Evolutionary conservation across 1,140 invertebrate species (phyloP), one percentile per base, ranked within the genome.

Genomic region (Heliothis subflexa): DNA sequence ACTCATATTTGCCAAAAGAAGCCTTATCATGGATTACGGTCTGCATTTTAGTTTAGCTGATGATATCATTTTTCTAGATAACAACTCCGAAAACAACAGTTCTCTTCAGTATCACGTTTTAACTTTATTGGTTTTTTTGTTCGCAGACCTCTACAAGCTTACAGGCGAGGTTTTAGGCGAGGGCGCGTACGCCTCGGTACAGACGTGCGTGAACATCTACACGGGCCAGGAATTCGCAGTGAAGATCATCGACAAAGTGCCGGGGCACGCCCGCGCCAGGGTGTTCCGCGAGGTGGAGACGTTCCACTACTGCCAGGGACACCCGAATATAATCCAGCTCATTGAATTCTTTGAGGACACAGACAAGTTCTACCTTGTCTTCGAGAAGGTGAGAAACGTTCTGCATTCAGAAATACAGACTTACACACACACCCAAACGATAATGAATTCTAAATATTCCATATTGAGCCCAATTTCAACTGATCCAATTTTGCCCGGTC

Each of bases 241-340:
- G 74, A 99, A 99, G 96, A 98, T 99, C 83, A 99, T 99, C 90
- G 98, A 99, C 93, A 99, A 99, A 93, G 97, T 98, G 83, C 98
- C 98, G 64, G 98, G 98, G 70, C 98, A 99, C 95, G 98, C 98
- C 83, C 96, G 99, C 81, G 97, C 97, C 85, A 96, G 99, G 86
- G 99, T 99, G 55, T 99, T 99, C 96, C 98, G 98, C 80, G 99
- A 99, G 95, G 98, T 99, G 84, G 99, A 99, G 95, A 99, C 98
- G 82, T 99, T 99, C 96, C 98, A 99, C 95, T 97, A 99, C 94
- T 99, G 99, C 95, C 97, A 98, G 92, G 98, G 98, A 81, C 98
- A 99, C 95, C 97, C 98, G 25, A 99, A 99, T 93, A 99, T 99
- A 93, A 98, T 99, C 90, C 98, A 99, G 95, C 96, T 99, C 89